Evolutionary conservation across 2,888 invertebrate species (phyloP).

Genomic region (Carcina quercana): DNA sequence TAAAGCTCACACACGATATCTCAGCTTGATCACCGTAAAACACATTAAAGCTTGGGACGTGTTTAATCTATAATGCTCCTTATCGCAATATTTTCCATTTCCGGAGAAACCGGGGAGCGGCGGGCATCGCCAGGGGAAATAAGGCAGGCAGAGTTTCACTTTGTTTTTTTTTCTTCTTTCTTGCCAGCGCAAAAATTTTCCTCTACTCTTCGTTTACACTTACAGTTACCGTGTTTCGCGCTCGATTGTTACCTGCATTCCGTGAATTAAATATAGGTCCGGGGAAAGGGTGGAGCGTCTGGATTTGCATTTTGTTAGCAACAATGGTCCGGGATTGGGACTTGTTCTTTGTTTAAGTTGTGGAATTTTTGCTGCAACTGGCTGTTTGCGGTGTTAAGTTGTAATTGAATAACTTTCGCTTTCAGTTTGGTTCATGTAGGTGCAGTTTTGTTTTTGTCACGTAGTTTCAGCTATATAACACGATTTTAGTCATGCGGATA

Average conservation of each 20-base stretch:
- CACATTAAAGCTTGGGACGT: slow-evolving; percentile 57
- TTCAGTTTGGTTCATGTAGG: too few relatives aligned
- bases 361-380: too few relatives aligned
- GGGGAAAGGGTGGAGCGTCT: slow-evolving; percentile 66
- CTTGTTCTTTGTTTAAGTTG: slow-evolving; percentile 39
- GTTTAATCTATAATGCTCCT: slow-evolving; percentile 74
- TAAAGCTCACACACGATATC: slow-evolving; percentile 43
- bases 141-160: slow-evolving; percentile 71
- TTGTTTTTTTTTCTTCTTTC: slow-evolving; percentile 65
- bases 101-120: slow-evolving; percentile 57
- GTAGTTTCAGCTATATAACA: too few relatives aligned
- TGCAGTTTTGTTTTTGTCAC: too few relatives aligned
- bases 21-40: slow-evolving; percentile 48
- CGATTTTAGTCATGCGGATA: too few relatives aligned
- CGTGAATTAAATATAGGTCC: slow-evolving; percentile 64
- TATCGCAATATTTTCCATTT: slow-evolving; percentile 76
- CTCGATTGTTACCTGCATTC: slow-evolving; percentile 63
- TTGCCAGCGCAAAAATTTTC: slow-evolving; percentile 51
- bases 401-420: too few relatives aligned
- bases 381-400: too few relatives aligned
- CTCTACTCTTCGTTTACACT: slow-evolving; percentile 70
- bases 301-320: slow-evolving; percentile 66
- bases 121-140: slow-evolving; percentile 69
- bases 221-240: slow-evolving; percentile 64
- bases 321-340: slow-evolving; percentile 51